Conservation (phyloP, 1,140 invertebrate species). For the Brachionus koreanus region DNA sequence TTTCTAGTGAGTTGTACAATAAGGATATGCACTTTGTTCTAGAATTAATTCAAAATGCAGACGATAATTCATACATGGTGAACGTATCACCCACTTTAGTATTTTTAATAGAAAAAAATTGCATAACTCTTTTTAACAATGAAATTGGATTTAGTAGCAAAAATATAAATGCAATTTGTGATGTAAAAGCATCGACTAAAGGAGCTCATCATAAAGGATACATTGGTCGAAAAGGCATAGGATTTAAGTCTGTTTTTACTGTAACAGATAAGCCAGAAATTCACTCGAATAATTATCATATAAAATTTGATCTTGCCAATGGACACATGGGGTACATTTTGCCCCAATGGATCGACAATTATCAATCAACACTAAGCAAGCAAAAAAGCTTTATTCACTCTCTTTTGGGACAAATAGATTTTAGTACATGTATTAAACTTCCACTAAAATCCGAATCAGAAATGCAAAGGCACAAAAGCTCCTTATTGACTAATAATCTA, state of each 20-base stretch:
- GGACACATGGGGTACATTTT: constrained; percentile 56
- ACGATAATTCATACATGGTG: constrained; percentile 56
- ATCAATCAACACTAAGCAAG: not conserved
- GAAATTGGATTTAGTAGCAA: constrained; percentile 55
- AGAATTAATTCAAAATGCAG: constrained; percentile 57
- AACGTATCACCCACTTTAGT: constrained; percentile 49
- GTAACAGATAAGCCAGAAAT: constrained; percentile 56
- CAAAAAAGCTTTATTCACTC: not conserved
- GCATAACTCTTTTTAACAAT: constrained; percentile 55
- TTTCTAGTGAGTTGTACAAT: constrained; percentile 58
- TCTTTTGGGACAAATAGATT: constrained; percentile 46
- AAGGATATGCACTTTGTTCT: constrained; percentile 59
- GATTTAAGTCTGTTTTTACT: constrained; percentile 59
- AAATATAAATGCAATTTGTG: constrained; percentile 57
- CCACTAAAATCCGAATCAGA: constrained; percentile 51
- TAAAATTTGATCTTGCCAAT: constrained; percentile 52
- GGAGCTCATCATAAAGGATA: constrained; percentile 57
- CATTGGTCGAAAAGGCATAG: constrained; percentile 60
- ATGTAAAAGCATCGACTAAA: constrained; percentile 58
- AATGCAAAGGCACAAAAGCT: constrained; percentile 45
- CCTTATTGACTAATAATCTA: constrained; percentile 51
- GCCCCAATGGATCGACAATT: constrained; percentile 46
- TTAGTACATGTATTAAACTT: constrained; percentile 53
- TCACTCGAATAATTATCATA: constrained; percentile 58
- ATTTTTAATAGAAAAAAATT: constrained; percentile 51